phyloP scores from a whole-genome alignment of 1,140 invertebrate genomes.

The Bradynema listronoti region DNA sequence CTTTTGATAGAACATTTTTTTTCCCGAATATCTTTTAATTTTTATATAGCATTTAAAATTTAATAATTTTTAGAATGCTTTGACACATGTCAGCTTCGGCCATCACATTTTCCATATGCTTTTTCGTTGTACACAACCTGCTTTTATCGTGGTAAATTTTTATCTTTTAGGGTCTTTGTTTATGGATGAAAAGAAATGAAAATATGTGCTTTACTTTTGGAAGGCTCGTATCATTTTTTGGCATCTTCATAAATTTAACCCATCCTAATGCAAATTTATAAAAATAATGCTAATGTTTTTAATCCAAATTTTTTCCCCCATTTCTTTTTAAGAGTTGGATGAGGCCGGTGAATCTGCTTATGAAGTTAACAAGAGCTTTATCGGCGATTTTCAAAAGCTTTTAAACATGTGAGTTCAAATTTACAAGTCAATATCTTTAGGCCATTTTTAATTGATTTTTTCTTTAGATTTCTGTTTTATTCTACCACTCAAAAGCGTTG shows the following conservation, averaged over 20 bases:
- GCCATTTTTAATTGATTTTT: background rate
- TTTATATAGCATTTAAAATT: conserved; percentile 10
- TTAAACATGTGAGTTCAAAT: conserved; percentile 35
- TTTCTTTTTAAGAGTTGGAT: conserved; percentile 15
- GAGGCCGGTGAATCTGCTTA: conserved; percentile 32
- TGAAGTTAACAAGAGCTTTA: conserved; percentile 30
- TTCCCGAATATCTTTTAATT: conserved; percentile 1
- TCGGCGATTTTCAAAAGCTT: conserved; percentile 40
- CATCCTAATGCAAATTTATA: background rate
- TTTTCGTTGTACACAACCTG: conserved; percentile 38
- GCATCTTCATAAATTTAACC: background rate
- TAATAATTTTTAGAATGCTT: conserved; percentile 35
- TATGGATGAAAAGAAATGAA: background rate
- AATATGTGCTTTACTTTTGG: background rate
- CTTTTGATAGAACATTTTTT: too few relatives aligned
- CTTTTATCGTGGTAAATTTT: conserved; percentile 25
- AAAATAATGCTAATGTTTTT: too few relatives aligned
- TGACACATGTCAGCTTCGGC: conserved; percentile 39
- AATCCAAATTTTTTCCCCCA: background rate
- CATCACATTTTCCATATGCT: conserved; percentile 34
- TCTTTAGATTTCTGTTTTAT: conserved; percentile 32
- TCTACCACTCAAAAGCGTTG: conserved; percentile 12
- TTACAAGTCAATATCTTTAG: conserved; percentile 2
- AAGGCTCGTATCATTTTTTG: too few relatives aligned
- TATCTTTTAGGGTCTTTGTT: conserved; percentile 5